Evolutionary conservation across 1,140 invertebrate genomes (phyloP), one percentile per base, ranked within the genome.

Genomic region (Sarcophaga peregrina): DNA sequence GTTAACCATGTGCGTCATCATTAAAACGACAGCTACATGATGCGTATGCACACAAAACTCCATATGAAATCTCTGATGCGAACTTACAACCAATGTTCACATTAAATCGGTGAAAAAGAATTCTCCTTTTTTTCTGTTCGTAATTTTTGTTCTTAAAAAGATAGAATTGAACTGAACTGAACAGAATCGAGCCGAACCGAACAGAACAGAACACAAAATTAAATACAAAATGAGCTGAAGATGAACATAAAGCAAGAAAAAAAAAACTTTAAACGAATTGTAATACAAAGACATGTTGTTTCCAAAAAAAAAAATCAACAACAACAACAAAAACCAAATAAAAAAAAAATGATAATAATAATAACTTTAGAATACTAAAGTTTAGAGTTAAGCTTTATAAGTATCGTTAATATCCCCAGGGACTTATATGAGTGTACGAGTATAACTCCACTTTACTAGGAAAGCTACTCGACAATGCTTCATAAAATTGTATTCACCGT

Each of bases 1-100:
- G 74, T 47, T 76, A 76, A 46, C 25, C 46, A 76, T 76, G 74
- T 76, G 74, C 46, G 74, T 76, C 74, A 76, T 76, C 74, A 76
- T 76, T 76, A 76, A 76, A 76, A 76, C 74, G 74, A 76, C 74
- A 76, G 74, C 74, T 76, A 76, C 74, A 76, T 76, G 74, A 76
- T 76, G 74, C 74, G 74, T 76, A 76, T 76, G 74, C 74, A 76
- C 46, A 76, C 73, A 74, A 74, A 74, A 74, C 73, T 45, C 73
- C 46, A 74, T 37, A 74, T 74, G 73, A 45, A 74, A 45, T 74
- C 45, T 74, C 46, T 37, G 73, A 15, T 45, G 45, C 37, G 45
- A 58, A 58, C 54, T 58, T 58, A 74, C 73, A 74, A 74, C 73
- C 45, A 37, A 74, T 74, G 73, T 74, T 74, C 73, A 45, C 37